phyloP scores from a whole-genome alignment of 2,888 invertebrate species.

The Spilarctia lutea region DNA sequence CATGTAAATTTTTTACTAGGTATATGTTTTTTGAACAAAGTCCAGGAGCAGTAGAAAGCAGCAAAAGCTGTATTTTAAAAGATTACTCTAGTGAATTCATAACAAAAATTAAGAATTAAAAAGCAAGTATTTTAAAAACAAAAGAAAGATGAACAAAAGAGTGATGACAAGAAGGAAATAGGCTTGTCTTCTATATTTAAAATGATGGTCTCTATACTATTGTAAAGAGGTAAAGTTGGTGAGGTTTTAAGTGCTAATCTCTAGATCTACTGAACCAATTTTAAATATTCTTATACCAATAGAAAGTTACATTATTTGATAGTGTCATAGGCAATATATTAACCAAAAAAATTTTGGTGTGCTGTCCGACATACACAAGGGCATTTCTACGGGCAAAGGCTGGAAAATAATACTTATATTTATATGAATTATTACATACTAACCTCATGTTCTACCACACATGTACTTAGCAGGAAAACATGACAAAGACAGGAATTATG shows the following conservation, averaged over 20 bases:
- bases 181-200: neutral
- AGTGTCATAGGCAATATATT: no score
- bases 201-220: neutral
- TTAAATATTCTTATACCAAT: no score
- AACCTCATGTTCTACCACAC: neutral
- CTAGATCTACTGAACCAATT: no score
- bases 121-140: neutral
- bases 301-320: no score
- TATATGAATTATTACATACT: neutral
- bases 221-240: no score
- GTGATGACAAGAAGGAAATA: neutral
- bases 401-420: neutral
- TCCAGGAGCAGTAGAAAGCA: neutral
- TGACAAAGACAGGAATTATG: constrained; percentile 1
- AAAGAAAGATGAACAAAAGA: neutral
- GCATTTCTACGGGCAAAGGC: no score
- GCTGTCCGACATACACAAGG: no score
- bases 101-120: neutral
- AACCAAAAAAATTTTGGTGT: no score
- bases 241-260: no score
- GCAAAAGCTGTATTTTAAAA: neutral
- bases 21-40: no score
- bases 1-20: neutral
- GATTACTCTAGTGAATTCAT: neutral
- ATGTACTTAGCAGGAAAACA: neutral